These are phyloP conservation scores for Rhyzopertha dominica DNA, from an alignment of 1,140 invertebrate species.

Conservation along the genomic window DNA sequence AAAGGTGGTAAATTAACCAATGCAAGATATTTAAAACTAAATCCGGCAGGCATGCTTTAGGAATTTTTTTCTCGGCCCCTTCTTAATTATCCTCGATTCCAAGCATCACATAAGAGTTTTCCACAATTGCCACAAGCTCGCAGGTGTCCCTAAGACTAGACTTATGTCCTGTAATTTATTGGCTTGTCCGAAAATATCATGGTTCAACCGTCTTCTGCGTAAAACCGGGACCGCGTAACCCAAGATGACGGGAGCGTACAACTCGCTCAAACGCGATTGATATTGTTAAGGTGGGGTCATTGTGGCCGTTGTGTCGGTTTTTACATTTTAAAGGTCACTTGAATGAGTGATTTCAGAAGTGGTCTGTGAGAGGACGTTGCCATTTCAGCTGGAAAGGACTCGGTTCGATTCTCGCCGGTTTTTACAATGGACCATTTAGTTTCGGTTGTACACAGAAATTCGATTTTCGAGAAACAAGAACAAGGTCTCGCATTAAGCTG, in stretches of 20 bases:
- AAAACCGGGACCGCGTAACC: conserved; percentile 6
- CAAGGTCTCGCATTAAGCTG: conserved; percentile 21
- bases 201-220: no score
- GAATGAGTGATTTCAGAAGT: conserved; percentile 34
- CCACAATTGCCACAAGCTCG: not conserved
- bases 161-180: conserved; percentile 3
- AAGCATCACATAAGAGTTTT: conserved; percentile 1
- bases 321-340: conserved; percentile 40
- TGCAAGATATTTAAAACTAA: no score
- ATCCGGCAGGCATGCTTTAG: no score
- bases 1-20: no score
- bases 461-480: conserved; percentile 28
- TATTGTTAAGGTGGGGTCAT: conserved; percentile 30
- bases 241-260: conserved; percentile 3
- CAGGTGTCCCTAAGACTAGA: conserved; percentile 9
- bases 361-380: conserved; percentile 28
- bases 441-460: no score
- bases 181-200: not conserved
- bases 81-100: no score
- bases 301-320: conserved; percentile 37
- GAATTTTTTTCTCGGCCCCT: no score
- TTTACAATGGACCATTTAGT: no score
- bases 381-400: conserved; percentile 17
- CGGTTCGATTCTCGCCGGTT: conserved; percentile 21
- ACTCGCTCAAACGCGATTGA: conserved; percentile 10